A percentile compares a stretch with the other conserved stretches of the same genome.
Conservation (phyloP, 2,113 vertebrate species). For the Solenodon paradoxus region DNA sequence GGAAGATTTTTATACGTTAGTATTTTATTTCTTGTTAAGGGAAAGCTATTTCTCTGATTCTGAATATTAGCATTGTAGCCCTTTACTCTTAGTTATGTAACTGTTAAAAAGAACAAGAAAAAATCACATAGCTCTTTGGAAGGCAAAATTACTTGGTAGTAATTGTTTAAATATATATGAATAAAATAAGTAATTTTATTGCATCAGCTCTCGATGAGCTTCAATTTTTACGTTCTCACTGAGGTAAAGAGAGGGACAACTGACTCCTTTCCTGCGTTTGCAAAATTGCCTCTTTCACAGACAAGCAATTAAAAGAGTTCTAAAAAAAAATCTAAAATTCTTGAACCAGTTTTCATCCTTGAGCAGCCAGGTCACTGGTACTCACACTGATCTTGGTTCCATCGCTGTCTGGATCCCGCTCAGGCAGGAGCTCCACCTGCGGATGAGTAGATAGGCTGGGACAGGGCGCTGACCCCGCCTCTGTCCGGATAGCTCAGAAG, state of each 20-base stretch:
- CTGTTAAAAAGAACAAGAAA: neutral
- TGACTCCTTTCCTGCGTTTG: neutral
- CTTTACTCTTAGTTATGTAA: neutral
- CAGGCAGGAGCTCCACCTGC: conserved; percentile 84
- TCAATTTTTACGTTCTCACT: neutral
- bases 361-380: neutral
- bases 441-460: conserved; percentile 48
- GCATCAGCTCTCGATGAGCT: neutral
- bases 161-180: neutral
- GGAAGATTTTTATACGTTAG: neutral
- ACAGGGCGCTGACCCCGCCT: no score
- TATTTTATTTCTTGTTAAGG: neutral
- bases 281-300: neutral
- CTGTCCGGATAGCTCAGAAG: no score
- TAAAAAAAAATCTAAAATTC: neutral
- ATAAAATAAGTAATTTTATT: neutral
- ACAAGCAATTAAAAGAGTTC: neutral
- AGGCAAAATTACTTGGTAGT: neutral
- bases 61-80: neutral
- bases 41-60: neutral
- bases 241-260: neutral
- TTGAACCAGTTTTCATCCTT: neutral
- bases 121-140: neutral
- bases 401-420: conserved; percentile 83
- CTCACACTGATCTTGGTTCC: conserved; percentile 88